These are phyloP conservation scores for Marmota flaviventris DNA, from an alignment of 2,113 vertebrate species.

Conservation along the genomic window DNA sequence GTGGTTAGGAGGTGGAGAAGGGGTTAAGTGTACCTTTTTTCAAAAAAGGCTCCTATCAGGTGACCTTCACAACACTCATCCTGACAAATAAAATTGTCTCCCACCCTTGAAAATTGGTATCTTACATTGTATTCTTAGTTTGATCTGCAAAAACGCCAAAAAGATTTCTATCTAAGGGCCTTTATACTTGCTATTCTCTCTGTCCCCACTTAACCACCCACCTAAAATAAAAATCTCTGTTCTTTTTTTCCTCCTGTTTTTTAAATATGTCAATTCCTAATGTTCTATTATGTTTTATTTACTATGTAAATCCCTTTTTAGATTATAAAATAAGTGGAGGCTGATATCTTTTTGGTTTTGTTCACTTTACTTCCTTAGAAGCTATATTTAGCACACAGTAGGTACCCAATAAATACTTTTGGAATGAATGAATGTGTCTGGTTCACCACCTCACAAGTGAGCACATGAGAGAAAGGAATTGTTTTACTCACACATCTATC, in stretches of 20 bases:
- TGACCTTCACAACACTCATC: neutral
- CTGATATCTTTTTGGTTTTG: neutral
- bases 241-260: neutral
- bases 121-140: conserved; percentile 12
- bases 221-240: conserved; percentile 41
- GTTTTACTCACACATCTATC: conserved; percentile 39
- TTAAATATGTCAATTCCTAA: conserved; percentile 22
- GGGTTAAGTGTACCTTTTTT: neutral
- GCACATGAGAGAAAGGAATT: neutral
- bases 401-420: neutral
- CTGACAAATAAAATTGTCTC: neutral
- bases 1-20: neutral
- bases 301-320: conserved; percentile 35
- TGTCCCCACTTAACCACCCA: neutral
- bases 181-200: neutral
- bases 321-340: conserved; percentile 5
- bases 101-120: neutral
- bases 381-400: neutral
- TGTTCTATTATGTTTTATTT: conserved; percentile 14
- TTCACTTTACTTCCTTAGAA: conserved; percentile 17
- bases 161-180: neutral
- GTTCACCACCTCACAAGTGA: neutral
- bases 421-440: conserved; percentile 45
- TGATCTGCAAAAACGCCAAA: conserved; percentile 17
- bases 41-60: neutral